phyloP scores from a whole-genome alignment of 2,888 invertebrate species.

The Oscheius myriophilus region DNA sequence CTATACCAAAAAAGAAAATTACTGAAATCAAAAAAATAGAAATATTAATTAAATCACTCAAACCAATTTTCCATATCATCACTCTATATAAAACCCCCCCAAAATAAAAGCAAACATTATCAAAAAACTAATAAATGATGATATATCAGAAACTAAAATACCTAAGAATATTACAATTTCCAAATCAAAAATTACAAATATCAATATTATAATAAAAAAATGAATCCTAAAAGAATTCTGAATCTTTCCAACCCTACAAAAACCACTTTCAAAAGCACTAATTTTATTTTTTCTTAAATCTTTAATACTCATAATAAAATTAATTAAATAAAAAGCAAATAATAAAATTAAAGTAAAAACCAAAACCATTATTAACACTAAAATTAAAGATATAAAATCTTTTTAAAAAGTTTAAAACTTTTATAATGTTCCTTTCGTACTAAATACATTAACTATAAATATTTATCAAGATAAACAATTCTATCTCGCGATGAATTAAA shows the following conservation, averaged over 20 bases:
- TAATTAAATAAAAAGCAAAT: slow-evolving; percentile 49
- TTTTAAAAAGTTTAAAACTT: slow-evolving; percentile 59
- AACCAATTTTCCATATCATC: slow-evolving; percentile 57
- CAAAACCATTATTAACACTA: slow-evolving; percentile 45
- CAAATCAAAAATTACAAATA: slow-evolving; percentile 57
- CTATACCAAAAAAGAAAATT: slow-evolving; percentile 42
- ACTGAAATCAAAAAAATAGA: slow-evolving; percentile 55
- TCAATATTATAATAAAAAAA: slow-evolving; percentile 58
- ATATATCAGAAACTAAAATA: slow-evolving; percentile 49
- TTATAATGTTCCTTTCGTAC: slow-evolving; percentile 62
- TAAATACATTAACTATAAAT: slow-evolving; percentile 52
- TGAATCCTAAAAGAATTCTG: slow-evolving; percentile 58
- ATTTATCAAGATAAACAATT: slow-evolving; percentile 62
- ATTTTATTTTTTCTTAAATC: slow-evolving; percentile 46
- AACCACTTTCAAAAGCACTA: slow-evolving; percentile 54
- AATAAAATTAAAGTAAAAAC: slow-evolving; percentile 51
- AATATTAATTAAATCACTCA: slow-evolving; percentile 59
- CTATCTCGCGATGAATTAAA: slow-evolving; percentile 65
- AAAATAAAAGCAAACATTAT: slow-evolving; percentile 55
- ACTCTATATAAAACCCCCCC: slow-evolving; percentile 59
- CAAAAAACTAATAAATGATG: slow-evolving; percentile 47
- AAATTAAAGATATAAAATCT: slow-evolving; percentile 52
- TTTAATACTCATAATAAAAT: slow-evolving; percentile 54
- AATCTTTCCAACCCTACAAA: slow-evolving; percentile 55
- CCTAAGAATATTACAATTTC: slow-evolving; percentile 57